Evolutionary conservation across 2,888 invertebrate genomes (phyloP).

Genomic region (Scaptomyza polygonia): DNA sequence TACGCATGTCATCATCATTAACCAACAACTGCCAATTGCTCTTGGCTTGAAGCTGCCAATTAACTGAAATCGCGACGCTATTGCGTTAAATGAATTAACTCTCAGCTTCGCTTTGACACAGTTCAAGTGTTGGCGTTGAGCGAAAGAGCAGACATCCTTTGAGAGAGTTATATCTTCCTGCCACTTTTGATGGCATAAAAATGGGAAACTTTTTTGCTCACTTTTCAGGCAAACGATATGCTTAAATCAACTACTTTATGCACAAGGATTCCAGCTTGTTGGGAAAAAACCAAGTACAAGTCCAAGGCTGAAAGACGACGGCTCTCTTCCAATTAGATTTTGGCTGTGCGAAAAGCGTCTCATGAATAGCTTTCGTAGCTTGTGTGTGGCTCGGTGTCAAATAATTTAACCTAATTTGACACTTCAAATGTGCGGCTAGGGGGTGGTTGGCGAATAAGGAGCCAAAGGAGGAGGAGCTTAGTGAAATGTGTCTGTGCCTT

Average conservation of each 20-base stretch:
- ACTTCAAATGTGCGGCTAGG: slow-evolving; percentile 68
- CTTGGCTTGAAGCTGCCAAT: slow-evolving; percentile 57
- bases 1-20: slow-evolving; percentile 61
- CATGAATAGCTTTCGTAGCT: slow-evolving; percentile 70
- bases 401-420: slow-evolving; percentile 83
- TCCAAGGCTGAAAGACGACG: slow-evolving; percentile 1
- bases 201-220: slow-evolving; percentile 32
- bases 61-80: slow-evolving; percentile 52
- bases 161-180: slow-evolving; percentile 8
- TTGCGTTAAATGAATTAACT: slow-evolving; percentile 43
- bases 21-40: slow-evolving; percentile 23
- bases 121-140: slow-evolving; percentile 19
- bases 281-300: slow-evolving; percentile 8
- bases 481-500: slow-evolving; percentile 44
- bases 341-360: slow-evolving; percentile 42
- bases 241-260: slow-evolving; percentile 70
- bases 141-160: background rate
- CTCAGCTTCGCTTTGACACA: slow-evolving; percentile 24
- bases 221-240: slow-evolving; percentile 48
- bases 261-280: slow-evolving; percentile 37
- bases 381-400: slow-evolving; percentile 72
- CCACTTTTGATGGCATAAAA: slow-evolving; percentile 36
- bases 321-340: slow-evolving; percentile 67
- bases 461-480: background rate
- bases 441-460: background rate